Percentiles rank a stretch among this genome's conserved stretches.
Conservation (phyloP, 2,888 invertebrate species). For the Dryocosmus kuriphilus region DNA sequence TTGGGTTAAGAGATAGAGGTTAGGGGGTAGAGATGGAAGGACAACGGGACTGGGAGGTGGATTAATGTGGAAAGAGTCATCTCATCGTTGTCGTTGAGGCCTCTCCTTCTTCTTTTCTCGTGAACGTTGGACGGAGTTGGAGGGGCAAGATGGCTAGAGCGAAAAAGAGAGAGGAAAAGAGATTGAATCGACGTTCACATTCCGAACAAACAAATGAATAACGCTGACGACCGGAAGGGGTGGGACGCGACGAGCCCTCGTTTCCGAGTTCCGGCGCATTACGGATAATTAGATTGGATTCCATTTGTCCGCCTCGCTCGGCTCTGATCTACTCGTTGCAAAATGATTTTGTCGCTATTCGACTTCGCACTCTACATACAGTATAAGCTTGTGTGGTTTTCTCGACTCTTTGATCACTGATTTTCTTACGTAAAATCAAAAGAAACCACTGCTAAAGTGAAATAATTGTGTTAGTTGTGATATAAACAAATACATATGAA, state of each 20-base stretch:
- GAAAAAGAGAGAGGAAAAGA: slow-evolving; percentile 49
- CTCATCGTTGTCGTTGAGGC: slow-evolving; percentile 40
- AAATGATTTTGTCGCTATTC: slow-evolving; percentile 59
- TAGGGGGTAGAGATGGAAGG: not conserved
- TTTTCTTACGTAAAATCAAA: not conserved
- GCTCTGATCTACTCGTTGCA: slow-evolving; percentile 56
- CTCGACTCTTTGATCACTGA: not conserved
- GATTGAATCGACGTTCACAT: slow-evolving; percentile 55
- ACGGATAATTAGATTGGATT: slow-evolving; percentile 73
- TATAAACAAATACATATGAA: too few species aligned
- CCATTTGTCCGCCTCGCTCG: slow-evolving; percentile 57
- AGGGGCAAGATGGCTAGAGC: slow-evolving; percentile 42
- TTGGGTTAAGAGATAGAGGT: not conserved
- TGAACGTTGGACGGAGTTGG: not conserved
- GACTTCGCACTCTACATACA: slow-evolving; percentile 40
- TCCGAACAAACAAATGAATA: slow-evolving; percentile 71
- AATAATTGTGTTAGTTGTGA: too few species aligned
- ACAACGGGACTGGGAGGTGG: slow-evolving; percentile 37
- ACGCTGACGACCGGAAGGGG: slow-evolving; percentile 63
- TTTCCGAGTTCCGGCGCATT: slow-evolving; percentile 71
- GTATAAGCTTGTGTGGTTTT: not conserved
- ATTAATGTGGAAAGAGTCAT: slow-evolving; percentile 54
- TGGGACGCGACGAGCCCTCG: slow-evolving; percentile 65
- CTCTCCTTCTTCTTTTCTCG: slow-evolving; percentile 42
- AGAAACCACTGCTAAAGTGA: not conserved